Evolutionary conservation across 1,140 invertebrate species (phyloP).

Genomic region (Drosophila persimilis): DNA sequence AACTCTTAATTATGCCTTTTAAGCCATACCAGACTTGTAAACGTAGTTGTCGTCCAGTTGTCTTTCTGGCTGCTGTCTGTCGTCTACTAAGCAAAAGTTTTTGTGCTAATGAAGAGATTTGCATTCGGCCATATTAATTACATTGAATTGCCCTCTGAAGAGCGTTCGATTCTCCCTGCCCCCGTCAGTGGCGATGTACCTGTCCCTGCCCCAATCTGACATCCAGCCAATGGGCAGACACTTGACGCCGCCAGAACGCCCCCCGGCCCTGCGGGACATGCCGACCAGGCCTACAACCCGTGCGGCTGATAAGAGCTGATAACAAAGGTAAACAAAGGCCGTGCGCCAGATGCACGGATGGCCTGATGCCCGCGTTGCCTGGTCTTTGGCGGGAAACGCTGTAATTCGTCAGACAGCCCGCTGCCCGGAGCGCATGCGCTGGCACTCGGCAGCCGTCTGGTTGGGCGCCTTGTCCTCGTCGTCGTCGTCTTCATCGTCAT

Average conservation of each 20-base stretch:
- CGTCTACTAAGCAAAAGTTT: background rate
- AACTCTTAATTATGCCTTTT: conserved; percentile 28
- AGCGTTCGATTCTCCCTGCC: background rate
- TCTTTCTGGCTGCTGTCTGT: background rate
- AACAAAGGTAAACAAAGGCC: conserved; percentile 77
- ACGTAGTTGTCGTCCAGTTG: background rate
- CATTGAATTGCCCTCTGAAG: conserved; percentile 5
- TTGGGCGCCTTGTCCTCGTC: background rate
- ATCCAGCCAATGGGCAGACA: conserved; percentile 68
- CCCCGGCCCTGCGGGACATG: conserved; percentile 16
- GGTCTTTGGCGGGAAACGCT: conserved; percentile 72
- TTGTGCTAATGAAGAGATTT: background rate
- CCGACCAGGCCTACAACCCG: conserved; percentile 5
- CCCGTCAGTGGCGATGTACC: too few species aligned
- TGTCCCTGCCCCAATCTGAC: background rate
- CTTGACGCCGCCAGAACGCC: conserved; percentile 37
- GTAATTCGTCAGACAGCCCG: conserved; percentile 67
- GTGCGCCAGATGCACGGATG: conserved; percentile 26
- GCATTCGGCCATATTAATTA: conserved; percentile 25
- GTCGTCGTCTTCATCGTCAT: too few species aligned
- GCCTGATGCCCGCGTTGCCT: conserved; percentile 22
- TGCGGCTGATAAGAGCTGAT: conserved; percentile 72
- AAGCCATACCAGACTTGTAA: background rate
- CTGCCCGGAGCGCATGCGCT: conserved; percentile 48
- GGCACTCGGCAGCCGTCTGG: conserved; percentile 19